Conservation (phyloP, 1,140 invertebrate genomes). For the Theocolax elegans region DNA sequence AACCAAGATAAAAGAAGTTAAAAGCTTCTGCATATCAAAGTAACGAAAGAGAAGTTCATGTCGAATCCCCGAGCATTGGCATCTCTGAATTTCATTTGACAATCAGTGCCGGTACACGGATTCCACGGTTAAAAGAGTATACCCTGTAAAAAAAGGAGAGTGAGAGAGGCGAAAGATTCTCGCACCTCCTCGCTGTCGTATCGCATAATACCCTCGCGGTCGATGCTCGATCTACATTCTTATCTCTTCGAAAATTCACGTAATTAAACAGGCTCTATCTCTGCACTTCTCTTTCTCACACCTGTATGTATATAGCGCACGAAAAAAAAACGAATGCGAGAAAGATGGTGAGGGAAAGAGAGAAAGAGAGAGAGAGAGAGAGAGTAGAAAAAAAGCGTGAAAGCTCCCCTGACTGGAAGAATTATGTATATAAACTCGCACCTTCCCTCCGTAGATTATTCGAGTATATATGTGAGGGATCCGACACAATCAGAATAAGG, state of each 20-base stretch:
- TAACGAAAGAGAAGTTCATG: conserved; percentile 14
- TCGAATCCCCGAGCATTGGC: neutral
- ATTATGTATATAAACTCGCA: conserved; percentile 20
- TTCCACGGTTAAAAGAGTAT: conserved; percentile 24
- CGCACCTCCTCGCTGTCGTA: conserved; percentile 19
- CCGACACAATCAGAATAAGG: conserved; percentile 19
- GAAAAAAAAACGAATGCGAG: conserved; percentile 7
- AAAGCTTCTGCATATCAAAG: conserved; percentile 11
- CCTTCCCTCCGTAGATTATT: no score
- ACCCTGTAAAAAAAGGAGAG: neutral
- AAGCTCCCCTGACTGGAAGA: conserved; percentile 18
- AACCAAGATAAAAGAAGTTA: neutral
- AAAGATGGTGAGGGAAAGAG: conserved; percentile 28
- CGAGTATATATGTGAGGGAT: no score
- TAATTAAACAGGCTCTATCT: conserved; percentile 50
- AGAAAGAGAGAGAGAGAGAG: no score
- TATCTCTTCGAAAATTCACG: conserved; percentile 49
- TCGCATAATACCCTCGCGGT: conserved; percentile 30
- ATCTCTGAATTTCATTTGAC: conserved; percentile 39
- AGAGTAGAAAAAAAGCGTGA: conserved; percentile 31
- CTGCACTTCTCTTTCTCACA: neutral
- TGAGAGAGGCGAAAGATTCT: no score
- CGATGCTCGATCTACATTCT: conserved; percentile 46
- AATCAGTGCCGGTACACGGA: conserved; percentile 33
- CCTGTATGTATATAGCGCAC: neutral